Base-by-base conservation (phyloP, 2,797 vertebrate species). In the Phoeniculus purpureus region DNA sequence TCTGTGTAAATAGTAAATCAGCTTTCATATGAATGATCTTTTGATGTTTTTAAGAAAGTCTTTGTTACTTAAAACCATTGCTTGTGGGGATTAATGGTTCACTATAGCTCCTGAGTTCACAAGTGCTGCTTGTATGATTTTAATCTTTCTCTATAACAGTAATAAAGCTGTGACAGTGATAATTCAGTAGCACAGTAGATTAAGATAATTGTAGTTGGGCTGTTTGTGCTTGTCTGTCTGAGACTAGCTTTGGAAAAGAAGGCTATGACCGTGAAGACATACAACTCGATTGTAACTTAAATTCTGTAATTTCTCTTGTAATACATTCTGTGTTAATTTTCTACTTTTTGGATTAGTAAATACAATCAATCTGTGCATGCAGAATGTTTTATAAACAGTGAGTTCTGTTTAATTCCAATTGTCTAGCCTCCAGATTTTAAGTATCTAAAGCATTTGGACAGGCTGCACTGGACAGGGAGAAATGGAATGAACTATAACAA, bases 311-410 rank as follows among this genome's bases (percentile, higher is more conserved):
- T 93, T 93, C 54, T 86, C 75, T 88, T 92, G 58, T 93, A 91
- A 60, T 80, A 60, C 0, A 0, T 91, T 89, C 61, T 68, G 29
- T 86, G 75, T 78, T 90, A 81, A 92, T 96, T 86, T 92, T 85
- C 67, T 91, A 6, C 75, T 94, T 92, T 87, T 82, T 88, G 65
- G 54, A 58, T 94, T 94, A 89, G 88, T 77, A 85, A 89, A 85
- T 8, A 1, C 91, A 92, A 87, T 93, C 75, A 82, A 80, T 95
- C 80, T 92, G 67, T 81, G 71, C 34, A 65, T 0, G 10, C 58
- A 82, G 22, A 80, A 79, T 89, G 81, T 92, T 94, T 79, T 90
- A 59, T 92, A 90, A 95, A 93, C 86, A 87, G 26, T n/a, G 58
- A 89, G 52, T 85, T 90, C 72, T 89, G 31, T 90, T 93, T 48